A percentile compares a stretch with the other conserved stretches of the same genome.
phyloP scores from a whole-genome alignment of 2,797 vertebrate genomes.

The Poeciliopsis paucimaculata region DNA sequence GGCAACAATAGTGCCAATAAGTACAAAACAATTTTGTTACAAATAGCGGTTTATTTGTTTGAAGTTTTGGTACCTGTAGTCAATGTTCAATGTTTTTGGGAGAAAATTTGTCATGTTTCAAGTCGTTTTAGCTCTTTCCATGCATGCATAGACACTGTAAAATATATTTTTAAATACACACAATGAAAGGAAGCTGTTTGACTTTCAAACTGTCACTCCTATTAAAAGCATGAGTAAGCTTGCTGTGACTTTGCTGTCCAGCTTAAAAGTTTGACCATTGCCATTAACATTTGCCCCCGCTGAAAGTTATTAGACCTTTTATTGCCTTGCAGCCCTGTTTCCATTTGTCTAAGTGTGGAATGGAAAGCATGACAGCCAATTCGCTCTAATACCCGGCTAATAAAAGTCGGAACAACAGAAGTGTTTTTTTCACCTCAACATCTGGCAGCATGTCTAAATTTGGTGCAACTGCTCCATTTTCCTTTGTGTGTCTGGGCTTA shows the following conservation, averaged over 20 bases:
- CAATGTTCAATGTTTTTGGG: constrained; percentile 23
- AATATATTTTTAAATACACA: constrained; percentile 41
- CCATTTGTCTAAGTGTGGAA: constrained; percentile 39
- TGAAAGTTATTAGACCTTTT: constrained; percentile 57
- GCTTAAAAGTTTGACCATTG: constrained; percentile 31
- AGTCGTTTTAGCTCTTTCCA: constrained; percentile 8
- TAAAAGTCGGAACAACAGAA: constrained; percentile 38
- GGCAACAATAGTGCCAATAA: constrained; percentile 61
- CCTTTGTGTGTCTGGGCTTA: constrained; percentile 53
- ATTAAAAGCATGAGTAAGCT: constrained; percentile 48
- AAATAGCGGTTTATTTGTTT: constrained; percentile 39
- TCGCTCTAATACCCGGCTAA: constrained; percentile 33
- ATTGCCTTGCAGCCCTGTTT: constrained; percentile 27
- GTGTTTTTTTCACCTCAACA: constrained; percentile 47
- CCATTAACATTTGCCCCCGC: constrained; percentile 34
- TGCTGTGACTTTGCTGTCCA: constrained; percentile 45
- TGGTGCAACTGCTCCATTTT: constrained; percentile 48
- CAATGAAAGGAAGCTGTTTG: constrained; percentile 45
- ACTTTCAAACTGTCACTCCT: constrained; percentile 43
- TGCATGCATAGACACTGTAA: constrained; percentile 25
- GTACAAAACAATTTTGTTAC: constrained; percentile 61
- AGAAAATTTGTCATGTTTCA: constrained; percentile 7
- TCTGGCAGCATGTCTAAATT: constrained; percentile 52
- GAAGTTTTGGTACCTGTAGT: constrained; percentile 26
- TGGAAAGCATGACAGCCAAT: constrained; percentile 39